phyloP scores from a whole-genome alignment of 2,888 invertebrate species.

The Rotaria macrura region DNA sequence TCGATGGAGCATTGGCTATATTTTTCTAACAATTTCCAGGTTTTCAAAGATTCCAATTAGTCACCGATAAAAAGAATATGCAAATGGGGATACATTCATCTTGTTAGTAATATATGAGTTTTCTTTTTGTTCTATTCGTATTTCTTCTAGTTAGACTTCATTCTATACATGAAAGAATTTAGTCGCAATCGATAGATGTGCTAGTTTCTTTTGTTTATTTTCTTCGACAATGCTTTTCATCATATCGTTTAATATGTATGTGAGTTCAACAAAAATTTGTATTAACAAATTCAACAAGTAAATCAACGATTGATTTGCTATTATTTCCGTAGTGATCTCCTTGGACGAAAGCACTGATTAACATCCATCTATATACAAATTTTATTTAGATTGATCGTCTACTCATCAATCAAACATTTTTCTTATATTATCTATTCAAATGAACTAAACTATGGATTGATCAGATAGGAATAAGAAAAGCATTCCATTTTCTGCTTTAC shows the following conservation, averaged over 20 bases:
- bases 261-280: background rate
- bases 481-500: too few relatives aligned
- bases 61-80: too few relatives aligned
- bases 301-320: background rate
- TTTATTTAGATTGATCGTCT: background rate
- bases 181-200: too few relatives aligned
- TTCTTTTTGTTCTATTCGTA: too few relatives aligned
- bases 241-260: background rate
- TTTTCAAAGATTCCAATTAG: too few relatives aligned
- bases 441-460: background rate
- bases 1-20: background rate
- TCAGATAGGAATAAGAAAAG: background rate
- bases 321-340: background rate
- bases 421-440: background rate
- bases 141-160: too few relatives aligned
- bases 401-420: background rate
- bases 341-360: background rate
- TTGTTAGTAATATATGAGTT: too few relatives aligned
- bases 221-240: too few relatives aligned
- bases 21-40: background rate
- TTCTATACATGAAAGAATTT: too few relatives aligned
- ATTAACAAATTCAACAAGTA: background rate
- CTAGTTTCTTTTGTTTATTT: too few relatives aligned
- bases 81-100: too few relatives aligned
- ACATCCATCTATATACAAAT: background rate